A percentile compares a stretch with the other conserved stretches of the same genome.
Evolutionary conservation across 2,797 vertebrate species (phyloP).

Genomic region (Thunnus albacares): DNA sequence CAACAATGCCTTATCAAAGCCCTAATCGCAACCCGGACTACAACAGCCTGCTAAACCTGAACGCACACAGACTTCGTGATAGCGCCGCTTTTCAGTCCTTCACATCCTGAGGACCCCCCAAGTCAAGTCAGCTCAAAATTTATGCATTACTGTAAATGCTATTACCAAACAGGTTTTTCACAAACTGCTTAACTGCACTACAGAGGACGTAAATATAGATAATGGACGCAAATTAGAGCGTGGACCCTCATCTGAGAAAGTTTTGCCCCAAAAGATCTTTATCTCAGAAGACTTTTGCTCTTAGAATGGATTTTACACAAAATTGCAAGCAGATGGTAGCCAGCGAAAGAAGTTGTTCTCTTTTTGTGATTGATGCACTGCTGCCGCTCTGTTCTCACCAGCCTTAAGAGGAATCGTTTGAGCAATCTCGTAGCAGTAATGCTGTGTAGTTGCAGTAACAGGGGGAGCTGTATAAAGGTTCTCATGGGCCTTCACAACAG

Average conservation of each 20-base stretch:
- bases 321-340: slow-evolving; percentile 79
- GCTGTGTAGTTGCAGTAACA: slow-evolving; percentile 36
- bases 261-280: slow-evolving; percentile 67
- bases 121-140: slow-evolving; percentile 48
- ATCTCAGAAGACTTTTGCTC: slow-evolving; percentile 74
- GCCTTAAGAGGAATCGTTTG: slow-evolving; percentile 38
- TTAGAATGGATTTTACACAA: slow-evolving; percentile 59
- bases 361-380: slow-evolving; percentile 55
- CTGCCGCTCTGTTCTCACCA: slow-evolving; percentile 46
- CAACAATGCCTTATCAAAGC: slow-evolving; percentile 76
- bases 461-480: slow-evolving; percentile 16
- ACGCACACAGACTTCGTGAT: slow-evolving; percentile 49
- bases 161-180: slow-evolving; percentile 54
- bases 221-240: slow-evolving; percentile 70
- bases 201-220: slow-evolving; percentile 73
- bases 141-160: slow-evolving; percentile 66
- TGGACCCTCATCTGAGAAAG: slow-evolving; percentile 77
- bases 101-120: slow-evolving; percentile 69
- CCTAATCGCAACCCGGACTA: slow-evolving; percentile 59
- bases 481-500: slow-evolving; percentile 29
- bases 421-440: slow-evolving; percentile 38
- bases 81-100: slow-evolving; percentile 46
- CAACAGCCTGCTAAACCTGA: slow-evolving; percentile 70
- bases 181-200: slow-evolving; percentile 63
- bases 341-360: slow-evolving; percentile 31